Conservation (phyloP, 2,113 vertebrate species). For the Turnix velox region DNA sequence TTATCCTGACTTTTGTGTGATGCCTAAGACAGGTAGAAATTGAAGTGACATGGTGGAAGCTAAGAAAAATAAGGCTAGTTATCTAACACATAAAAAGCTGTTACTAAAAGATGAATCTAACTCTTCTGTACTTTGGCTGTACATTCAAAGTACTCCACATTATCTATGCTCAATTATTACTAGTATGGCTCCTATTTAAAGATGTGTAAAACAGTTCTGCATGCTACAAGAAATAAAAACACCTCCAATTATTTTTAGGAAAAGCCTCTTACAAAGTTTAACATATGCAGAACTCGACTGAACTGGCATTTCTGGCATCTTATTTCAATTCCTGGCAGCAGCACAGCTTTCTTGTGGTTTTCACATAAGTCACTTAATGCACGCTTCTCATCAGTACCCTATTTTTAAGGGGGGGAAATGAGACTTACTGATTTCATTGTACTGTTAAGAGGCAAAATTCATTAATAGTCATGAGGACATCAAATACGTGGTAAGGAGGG, state of each 20-base stretch:
- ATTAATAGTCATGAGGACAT: conserved; percentile 55
- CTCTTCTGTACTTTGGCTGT: not conserved
- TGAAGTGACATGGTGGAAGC: not conserved
- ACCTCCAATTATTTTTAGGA: not conserved
- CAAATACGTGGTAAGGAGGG: conserved; percentile 21
- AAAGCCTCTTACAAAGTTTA: not conserved
- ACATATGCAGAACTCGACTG: not conserved
- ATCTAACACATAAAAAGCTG: not conserved
- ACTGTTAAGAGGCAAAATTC: conserved; percentile 12
- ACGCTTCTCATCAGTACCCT: conserved; percentile 1
- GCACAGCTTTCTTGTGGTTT: not conserved
- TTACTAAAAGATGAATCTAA: not conserved
- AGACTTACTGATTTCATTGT: conserved; percentile 37
- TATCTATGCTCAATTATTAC: not conserved
- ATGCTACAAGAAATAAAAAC: not conserved
- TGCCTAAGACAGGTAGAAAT: not conserved
- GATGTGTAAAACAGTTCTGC: not conserved
- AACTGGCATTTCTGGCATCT: not conserved
- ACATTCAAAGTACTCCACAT: not conserved
- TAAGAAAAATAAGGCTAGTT: not conserved
- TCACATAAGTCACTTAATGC: not conserved
- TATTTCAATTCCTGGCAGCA: conserved; percentile 24
- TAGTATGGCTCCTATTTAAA: not conserved
- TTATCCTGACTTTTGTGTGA: not conserved
- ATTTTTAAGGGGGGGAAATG: not conserved